Evolutionary conservation across 92 coral and sea anemone species (phyloP), one percentile per base, ranked within the genome.

Genomic region (Chrysogorgia sp.): DNA sequence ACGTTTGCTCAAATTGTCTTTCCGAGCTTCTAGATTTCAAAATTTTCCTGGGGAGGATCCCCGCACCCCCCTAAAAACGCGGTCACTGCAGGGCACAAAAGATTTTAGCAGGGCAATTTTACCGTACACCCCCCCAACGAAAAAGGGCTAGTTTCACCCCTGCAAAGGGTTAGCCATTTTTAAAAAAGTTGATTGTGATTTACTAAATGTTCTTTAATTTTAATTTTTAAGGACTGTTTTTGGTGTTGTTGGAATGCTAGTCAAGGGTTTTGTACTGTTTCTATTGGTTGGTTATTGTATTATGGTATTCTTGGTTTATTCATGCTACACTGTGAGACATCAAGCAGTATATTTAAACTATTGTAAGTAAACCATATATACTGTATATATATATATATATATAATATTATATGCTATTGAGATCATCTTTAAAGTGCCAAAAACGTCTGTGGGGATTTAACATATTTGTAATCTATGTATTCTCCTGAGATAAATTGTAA

Each of bases 291-390:
- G 28, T 19, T 69, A 69, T 37, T 69, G 59, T 69, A 45, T 80
- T 20, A 49, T 76, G 14, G 88, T 90, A 47, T 34, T 83, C 58
- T 10, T 93, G n/a, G 47, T 90, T 84, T 93, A 88, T 56, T 21
- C 85, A 19, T 86, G 92, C 10, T 87, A 86, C 3, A 78, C 86
- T 33, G 78, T 86, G 2, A 90, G 92, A 58, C 89, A 86, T 40
- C 92, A 86, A 70, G 50, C 83, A 26, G 86, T 93, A 12, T 93
- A 71, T 84, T 62, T 93, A 31, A 87, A 93, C 72, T 87, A 87
- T 29, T 67, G 97, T 93, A 74, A 90, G 89, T 80, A 17, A n/a
- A 17, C 52, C 23, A 17, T 19, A 22, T 33, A 45, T 13, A 2
- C 45, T 55, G 0, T 22, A 19, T 59, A 34, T 30, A 14, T 14